A percentile compares a stretch with the other conserved stretches of the same genome.
These are phyloP conservation scores for Umimayanthus chanpuru DNA, from an alignment of 92 coral and sea anemone genomes.

Conservation along the genomic window DNA sequence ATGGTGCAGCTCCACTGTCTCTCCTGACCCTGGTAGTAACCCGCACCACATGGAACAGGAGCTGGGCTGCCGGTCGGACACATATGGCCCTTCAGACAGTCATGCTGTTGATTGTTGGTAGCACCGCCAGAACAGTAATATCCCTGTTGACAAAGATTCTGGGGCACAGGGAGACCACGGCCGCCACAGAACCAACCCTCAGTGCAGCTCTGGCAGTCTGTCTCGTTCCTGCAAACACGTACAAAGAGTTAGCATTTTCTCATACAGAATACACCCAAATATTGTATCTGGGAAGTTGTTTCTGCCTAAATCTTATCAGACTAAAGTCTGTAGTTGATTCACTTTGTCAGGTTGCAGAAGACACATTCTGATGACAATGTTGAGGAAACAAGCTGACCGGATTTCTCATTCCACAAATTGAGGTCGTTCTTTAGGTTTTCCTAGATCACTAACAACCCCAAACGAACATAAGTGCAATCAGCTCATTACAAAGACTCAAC, in stretches of 20 bases:
- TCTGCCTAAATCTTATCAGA: no score
- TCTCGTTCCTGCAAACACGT: conserved; percentile 66
- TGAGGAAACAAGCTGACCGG: not conserved
- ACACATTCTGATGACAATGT: not conserved
- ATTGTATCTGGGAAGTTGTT: no score
- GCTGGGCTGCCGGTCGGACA: conserved; percentile 80
- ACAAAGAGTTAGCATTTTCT: not conserved
- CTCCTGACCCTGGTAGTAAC: conserved; percentile 77
- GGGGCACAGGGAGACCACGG: conserved; percentile 83
- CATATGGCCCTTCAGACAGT: conserved; percentile 80
- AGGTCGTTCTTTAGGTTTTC: no score
- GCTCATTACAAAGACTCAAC: no score
- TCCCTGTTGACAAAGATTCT: conserved; percentile 73
- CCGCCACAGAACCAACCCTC: conserved; percentile 95
- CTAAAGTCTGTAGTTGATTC: not conserved
- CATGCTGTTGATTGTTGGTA: conserved; percentile 58
- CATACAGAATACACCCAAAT: no score
- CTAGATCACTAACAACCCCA: no score
- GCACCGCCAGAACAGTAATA: conserved; percentile 93
- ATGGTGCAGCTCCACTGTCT: conserved; percentile 66
- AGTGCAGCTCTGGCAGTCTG: conserved; percentile 92
- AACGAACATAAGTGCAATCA: no score
- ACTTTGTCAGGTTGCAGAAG: not conserved
- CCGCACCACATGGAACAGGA: conserved; percentile 88
- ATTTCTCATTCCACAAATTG: no score